These are phyloP conservation scores for Drosophila setifemur DNA, from an alignment of 1,140 invertebrate genomes.

Conservation along the genomic window DNA sequence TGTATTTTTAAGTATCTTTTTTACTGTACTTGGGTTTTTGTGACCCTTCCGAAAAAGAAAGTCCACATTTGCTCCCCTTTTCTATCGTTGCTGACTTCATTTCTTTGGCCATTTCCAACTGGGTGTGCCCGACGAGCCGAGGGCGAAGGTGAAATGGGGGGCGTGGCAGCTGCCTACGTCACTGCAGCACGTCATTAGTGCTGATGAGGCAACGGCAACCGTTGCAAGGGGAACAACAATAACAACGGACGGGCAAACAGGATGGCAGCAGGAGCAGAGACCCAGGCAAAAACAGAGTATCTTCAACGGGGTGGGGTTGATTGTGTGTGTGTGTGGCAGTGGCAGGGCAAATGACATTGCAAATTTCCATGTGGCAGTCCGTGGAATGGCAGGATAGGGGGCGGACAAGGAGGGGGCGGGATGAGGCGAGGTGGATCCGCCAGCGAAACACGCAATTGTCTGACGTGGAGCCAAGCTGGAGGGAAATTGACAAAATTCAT, in stretches of 20 bases:
- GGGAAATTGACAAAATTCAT: slow-evolving; percentile 71
- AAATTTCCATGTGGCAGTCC: slow-evolving; percentile 41
- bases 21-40: slow-evolving; percentile 7
- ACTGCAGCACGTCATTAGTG: slow-evolving; percentile 74
- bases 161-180: slow-evolving; percentile 48
- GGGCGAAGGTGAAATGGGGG: not conserved
- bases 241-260: slow-evolving; percentile 49
- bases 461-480: slow-evolving; percentile 4
- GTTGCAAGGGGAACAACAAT: slow-evolving; percentile 18
- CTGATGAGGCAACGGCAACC: slow-evolving; percentile 56
- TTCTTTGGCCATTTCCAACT: slow-evolving; percentile 23
- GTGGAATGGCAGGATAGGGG: slow-evolving; percentile 10
- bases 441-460: slow-evolving; percentile 50
- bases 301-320: not conserved
- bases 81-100: not conserved
- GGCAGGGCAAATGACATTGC: slow-evolving; percentile 40
- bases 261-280: slow-evolving; percentile 7
- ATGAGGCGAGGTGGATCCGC: not conserved
- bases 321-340: slow-evolving; percentile 1
- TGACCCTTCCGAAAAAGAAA: slow-evolving; percentile 17
- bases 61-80: not conserved
- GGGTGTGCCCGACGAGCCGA: not conserved
- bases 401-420: slow-evolving; percentile 2
- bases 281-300: slow-evolving; percentile 27
- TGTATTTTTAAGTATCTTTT: slow-evolving; percentile 3